Percentiles rank a stretch among this genome's conserved stretches.
These are phyloP conservation scores for Notolepis coatsorum DNA, from an alignment of 2,797 vertebrate species.

Conservation along the genomic window DNA sequence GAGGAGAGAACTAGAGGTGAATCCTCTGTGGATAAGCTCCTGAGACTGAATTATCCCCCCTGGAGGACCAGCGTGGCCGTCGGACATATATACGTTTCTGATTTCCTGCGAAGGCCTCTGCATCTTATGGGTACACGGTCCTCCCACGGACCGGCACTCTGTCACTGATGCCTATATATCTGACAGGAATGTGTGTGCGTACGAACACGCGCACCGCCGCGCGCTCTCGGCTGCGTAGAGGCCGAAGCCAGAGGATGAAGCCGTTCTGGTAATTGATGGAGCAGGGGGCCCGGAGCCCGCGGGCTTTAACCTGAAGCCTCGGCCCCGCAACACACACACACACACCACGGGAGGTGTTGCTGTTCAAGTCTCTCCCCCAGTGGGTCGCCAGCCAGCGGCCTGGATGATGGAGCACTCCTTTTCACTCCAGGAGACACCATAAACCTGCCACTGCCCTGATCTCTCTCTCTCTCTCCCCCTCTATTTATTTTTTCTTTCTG, in stretches of 20 bases:
- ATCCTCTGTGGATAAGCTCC: conserved; percentile 38
- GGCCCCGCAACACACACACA: conserved; percentile 39
- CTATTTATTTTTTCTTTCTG: not conserved
- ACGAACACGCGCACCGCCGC: conserved; percentile 26
- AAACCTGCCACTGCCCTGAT: conserved; percentile 72
- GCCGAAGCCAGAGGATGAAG: conserved; percentile 66
- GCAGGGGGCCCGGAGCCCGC: conserved; percentile 52
- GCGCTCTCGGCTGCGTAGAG: no score
- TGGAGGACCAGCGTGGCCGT: conserved; percentile 88
- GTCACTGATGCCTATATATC: conserved; percentile 84
- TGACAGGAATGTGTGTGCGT: conserved; percentile 54
- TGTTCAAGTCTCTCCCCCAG: conserved; percentile 63
- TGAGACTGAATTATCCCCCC: conserved; percentile 79
- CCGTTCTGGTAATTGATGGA: conserved; percentile 69
- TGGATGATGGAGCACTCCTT: conserved; percentile 63
- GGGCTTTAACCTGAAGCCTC: conserved; percentile 59
- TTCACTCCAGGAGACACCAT: conserved; percentile 78
- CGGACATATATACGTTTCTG: conserved; percentile 90
- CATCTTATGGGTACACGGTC: conserved; percentile 88
- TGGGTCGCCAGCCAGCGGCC: conserved; percentile 39
- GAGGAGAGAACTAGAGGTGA: conserved; percentile 21
- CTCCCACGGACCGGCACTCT: conserved; percentile 83
- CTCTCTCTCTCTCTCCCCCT: conserved; percentile 34
- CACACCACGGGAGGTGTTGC: conserved; percentile 62
- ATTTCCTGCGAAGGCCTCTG: conserved; percentile 89